Conservation (phyloP, 92 coral and sea anemone species). For the Montipora capitata region DNA sequence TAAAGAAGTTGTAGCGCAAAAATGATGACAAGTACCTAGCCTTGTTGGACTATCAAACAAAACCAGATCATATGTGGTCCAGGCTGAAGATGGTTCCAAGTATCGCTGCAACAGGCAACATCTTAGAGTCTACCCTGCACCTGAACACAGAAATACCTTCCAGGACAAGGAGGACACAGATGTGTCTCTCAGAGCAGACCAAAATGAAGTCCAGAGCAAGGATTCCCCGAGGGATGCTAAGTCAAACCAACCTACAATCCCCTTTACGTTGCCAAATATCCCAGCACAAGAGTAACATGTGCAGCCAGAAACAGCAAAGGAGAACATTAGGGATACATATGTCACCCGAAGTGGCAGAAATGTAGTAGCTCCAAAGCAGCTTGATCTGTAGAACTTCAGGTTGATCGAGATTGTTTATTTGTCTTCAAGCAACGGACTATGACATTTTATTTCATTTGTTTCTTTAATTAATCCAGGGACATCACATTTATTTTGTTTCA, state of each 20-base stretch:
- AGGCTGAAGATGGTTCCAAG: no score
- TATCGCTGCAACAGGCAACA: no score
- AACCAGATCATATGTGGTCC: no score
- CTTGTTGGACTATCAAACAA: no score
- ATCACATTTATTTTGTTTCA: neutral
- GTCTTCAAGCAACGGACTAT: neutral
- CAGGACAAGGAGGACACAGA: neutral
- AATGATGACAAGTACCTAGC: no score
- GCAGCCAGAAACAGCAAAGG: neutral
- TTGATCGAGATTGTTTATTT: neutral
- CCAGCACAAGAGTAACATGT: neutral
- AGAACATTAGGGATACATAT: neutral
- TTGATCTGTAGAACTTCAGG: slow-evolving; percentile 3
- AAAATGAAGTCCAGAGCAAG: neutral
- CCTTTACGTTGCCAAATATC: neutral
- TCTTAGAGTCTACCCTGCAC: no score
- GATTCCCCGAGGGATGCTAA: neutral
- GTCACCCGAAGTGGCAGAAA: slow-evolving; percentile 33
- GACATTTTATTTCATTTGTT: no score
- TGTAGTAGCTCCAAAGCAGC: slow-evolving; percentile 7
- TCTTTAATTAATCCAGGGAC: no score
- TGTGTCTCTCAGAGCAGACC: neutral
- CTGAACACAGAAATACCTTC: no score
- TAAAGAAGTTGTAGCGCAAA: no score
- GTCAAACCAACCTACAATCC: neutral